Base-by-base conservation (phyloP, 1,140 invertebrate species). In the Hyles vespertilio region DNA sequence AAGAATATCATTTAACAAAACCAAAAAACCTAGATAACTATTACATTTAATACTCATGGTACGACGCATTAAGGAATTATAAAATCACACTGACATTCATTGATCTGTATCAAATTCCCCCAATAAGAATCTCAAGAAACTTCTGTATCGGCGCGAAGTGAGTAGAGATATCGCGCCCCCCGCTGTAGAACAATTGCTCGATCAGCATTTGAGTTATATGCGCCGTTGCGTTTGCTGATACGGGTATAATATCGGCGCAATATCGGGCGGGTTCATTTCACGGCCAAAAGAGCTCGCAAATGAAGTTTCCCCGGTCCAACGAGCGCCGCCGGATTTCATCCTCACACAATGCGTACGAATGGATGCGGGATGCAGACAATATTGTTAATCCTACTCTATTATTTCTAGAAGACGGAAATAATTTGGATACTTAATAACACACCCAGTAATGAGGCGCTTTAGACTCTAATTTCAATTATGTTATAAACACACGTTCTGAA, bases 191-290 rank as follows among this genome's bases (percentile, higher is more conserved):
- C 51, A 53, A 53, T 53, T 43, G 58, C 58, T 59, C 45, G 46
- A 59, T 59, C 58, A 67, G 50, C 57, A 50, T 56, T 63, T 52
- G 46, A 48, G 59, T 48, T 58, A 61, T 48, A 60, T 58, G 59
- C 61, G 45, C 45, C 49, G 45, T 36, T 44, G 53, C 52, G 59
- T 65, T 63, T 51, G 67, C 59, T 69, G 68, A 75, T 63, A 69
- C 50, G 63, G 65, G 68, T 71, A 74, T 79, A 77, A 77, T 69
- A 73, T 70, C 68, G 66, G 59, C 63, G 62, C 53, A 72, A 72
- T 75, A 81, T 77, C 71, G 73, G 61, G 58, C 71, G 75, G 79
- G 67, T 84, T 87, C 81, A 87, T 87, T 87, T 87, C 84, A 87
- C 84, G 84, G 84, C 34, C 77, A 83, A 77, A 74, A 76, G 83